Conservation (phyloP, 2,797 vertebrate species). For the Caiman crocodilus region DNA sequence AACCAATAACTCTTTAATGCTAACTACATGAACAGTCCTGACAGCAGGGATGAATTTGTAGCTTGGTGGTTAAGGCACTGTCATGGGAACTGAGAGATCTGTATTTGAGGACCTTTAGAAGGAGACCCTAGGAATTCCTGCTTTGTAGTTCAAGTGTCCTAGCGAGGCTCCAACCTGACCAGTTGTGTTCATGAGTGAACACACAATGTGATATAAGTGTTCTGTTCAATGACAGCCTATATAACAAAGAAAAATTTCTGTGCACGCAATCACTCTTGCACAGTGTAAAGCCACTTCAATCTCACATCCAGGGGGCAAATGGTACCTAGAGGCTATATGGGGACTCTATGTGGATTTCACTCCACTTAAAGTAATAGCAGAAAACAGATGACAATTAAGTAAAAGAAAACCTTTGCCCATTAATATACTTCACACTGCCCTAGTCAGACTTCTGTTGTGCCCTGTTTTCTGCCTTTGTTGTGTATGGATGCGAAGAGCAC, state of each 20-base stretch:
- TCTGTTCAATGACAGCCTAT: fast-evolving
- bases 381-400: not conserved
- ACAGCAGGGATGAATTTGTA: too few species aligned
- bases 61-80: too few species aligned
- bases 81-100: too few species aligned
- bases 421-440: not conserved
- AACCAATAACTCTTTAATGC: too few species aligned
- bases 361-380: not conserved
- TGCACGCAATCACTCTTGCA: not conserved
- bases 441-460: not conserved
- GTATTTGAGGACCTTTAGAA: too few species aligned
- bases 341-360: not conserved
- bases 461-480: not conserved
- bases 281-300: not conserved
- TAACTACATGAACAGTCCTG: too few species aligned
- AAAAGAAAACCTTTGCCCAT: not conserved
- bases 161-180: too few species aligned
- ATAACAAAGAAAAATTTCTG: not conserved
- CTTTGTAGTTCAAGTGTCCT: too few species aligned
- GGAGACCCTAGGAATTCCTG: too few species aligned
- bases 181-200: too few species aligned
- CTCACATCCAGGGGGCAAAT: too few species aligned
- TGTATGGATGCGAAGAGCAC: not conserved
- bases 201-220: not conserved
- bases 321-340: fast-evolving